Evolutionary conservation across 2,113 vertebrate genomes (phyloP).

Genomic region (Channa maculata): DNA sequence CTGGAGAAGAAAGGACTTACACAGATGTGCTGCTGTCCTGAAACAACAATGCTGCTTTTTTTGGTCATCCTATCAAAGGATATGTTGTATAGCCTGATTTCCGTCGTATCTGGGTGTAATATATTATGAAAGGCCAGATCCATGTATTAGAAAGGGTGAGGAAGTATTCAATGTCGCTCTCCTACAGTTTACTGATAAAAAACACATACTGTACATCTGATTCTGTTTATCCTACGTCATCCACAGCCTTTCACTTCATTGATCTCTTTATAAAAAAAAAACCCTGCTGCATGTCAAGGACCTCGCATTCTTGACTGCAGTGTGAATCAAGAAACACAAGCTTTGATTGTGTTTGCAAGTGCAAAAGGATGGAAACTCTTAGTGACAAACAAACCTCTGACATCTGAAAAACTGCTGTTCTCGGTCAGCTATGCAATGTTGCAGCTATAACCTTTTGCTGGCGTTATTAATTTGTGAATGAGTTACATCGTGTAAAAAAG

Average conservation of each 20-base stretch:
- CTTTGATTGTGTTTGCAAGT: slow-evolving; percentile 28
- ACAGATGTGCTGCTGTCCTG: slow-evolving; percentile 51
- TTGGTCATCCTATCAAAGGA: slow-evolving; percentile 58
- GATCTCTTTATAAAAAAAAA: slow-evolving; percentile 40
- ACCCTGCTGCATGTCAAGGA: slow-evolving; percentile 15
- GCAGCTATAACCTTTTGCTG: slow-evolving; percentile 16
- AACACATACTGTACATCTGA: slow-evolving; percentile 61
- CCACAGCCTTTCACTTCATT: slow-evolving; percentile 46
- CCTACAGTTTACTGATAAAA: slow-evolving; percentile 60
- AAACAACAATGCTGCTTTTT: slow-evolving; percentile 56
- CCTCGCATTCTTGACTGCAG: slow-evolving; percentile 22
- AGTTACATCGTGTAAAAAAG: slow-evolving; percentile 12
- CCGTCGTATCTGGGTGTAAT: slow-evolving; percentile 49
- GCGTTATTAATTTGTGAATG: slow-evolving; percentile 10
- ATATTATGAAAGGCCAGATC: slow-evolving; percentile 47
- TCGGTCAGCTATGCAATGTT: slow-evolving; percentile 13
- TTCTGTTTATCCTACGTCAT: slow-evolving; percentile 62
- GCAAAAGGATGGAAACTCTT: slow-evolving; percentile 32
- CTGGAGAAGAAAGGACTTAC: slow-evolving; percentile 47
- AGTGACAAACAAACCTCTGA: slow-evolving; percentile 19
- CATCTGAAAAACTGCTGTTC: slow-evolving; percentile 26
- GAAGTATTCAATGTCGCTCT: slow-evolving; percentile 63
- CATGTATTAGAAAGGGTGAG: slow-evolving; percentile 48
- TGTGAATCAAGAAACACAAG: slow-evolving; percentile 45
- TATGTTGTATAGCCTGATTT: slow-evolving; percentile 55